Base-by-base conservation (phyloP, 1,140 invertebrate genomes). In the Pogonomyrmex barbatus region DNA sequence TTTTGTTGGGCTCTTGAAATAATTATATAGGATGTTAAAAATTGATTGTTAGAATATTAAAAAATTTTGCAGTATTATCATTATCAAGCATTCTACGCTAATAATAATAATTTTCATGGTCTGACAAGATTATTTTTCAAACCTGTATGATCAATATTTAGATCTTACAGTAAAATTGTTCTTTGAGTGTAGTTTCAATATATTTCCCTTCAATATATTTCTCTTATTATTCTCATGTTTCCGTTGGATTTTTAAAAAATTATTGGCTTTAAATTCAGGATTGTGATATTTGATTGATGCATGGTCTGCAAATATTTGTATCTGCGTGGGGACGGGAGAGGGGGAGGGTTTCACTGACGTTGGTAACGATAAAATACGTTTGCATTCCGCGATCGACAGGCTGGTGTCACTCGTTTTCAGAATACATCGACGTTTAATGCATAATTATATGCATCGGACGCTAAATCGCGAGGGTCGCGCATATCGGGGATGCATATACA, bases 371-470 rank as follows among this genome's bases (percentile, higher is more conserved):
- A 58, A 82, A 71, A 52, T 52, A 60, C 67, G 52, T 33, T 70
- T 45, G 60, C 65, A 47, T 47, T 71, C 50, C 24, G 78, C 79
- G 54, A 82, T 71, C 67, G 67, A 73, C 17, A 58, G 17, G 63
- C 39, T 24, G 65, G 24, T 73, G 42, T 75, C 79, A 60, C 68
- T 47, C 79, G 45, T 73, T 62, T 75, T 50, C 42, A 39, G 12
- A 45, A 50, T 30, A 39, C 39, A n/a, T 73, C 54, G 67, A 47
- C 54, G 67, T 75, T 50, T 54, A 45, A 73, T 68, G 62, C 58
- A 65, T 87, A 87, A 89, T 89, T 87, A 89, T 87, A 77, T 73
- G 58, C 65, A 36, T 78, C 63, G 60, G 47, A 47, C 39, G 56
- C 47, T 83, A 88, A 87, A 77, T 54, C 85, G 71, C 52, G 52